These are phyloP conservation scores for Aphaenogaster ashmeadi DNA, from an alignment of 1,140 invertebrate species.

Conservation along the genomic window DNA sequence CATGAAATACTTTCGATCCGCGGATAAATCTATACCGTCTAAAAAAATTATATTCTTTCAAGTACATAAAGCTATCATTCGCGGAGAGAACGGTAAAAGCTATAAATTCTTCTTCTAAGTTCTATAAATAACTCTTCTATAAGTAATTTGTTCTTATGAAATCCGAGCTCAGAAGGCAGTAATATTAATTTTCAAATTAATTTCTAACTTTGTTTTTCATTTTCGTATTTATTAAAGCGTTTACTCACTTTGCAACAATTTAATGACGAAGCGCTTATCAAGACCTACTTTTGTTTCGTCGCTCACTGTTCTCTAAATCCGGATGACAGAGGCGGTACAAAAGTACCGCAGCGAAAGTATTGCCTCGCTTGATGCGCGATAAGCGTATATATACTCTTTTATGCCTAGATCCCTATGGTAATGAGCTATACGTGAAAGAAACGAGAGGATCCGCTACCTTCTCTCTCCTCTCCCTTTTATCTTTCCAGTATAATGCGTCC, in stretches of 20 bases:
- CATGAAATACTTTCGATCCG: slow-evolving; percentile 19
- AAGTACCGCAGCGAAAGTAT: slow-evolving; percentile 45
- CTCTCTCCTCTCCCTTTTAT: slow-evolving; percentile 3
- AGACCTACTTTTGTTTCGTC: slow-evolving; percentile 22
- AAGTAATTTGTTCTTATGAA: not conserved
- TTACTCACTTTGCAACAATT: slow-evolving; percentile 32
- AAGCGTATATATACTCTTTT: slow-evolving; percentile 37
- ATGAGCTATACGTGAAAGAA: slow-evolving; percentile 54
- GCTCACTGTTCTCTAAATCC: slow-evolving; percentile 26
- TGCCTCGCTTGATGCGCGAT: slow-evolving; percentile 35
- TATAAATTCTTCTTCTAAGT: not conserved
- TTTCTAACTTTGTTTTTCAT: not conserved
- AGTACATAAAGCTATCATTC: not conserved
- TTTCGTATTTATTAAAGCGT: slow-evolving; percentile 18
- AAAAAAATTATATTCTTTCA: not conserved
- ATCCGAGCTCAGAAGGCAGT: not conserved
- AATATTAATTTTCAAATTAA: not conserved
- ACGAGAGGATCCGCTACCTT: not conserved
- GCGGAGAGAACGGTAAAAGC: not conserved
- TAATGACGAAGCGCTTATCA: slow-evolving; percentile 38
- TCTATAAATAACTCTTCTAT: not conserved
- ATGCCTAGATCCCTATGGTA: slow-evolving; percentile 40
- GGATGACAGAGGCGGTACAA: slow-evolving; percentile 7
- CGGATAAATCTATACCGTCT: not conserved
- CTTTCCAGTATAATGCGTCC: slow-evolving; percentile 51